Evolutionary conservation across 1,140 invertebrate species (phyloP).

Genomic region (Gerris buenoi): DNA sequence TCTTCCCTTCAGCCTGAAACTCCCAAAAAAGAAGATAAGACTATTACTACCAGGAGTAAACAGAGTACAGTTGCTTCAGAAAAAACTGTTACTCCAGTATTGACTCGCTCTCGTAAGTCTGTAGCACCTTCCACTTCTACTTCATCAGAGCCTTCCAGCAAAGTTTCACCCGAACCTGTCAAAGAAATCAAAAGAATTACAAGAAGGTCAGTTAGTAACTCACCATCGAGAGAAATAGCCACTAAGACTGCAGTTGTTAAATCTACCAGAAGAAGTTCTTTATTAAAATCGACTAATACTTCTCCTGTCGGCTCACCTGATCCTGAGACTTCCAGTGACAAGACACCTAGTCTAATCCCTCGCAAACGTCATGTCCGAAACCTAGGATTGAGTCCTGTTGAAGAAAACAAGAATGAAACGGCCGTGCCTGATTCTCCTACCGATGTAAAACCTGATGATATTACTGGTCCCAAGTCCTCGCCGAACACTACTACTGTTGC

Average conservation of each 20-base stretch:
- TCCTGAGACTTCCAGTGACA: neutral
- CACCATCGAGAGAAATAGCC: neutral
- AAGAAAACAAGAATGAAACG: neutral
- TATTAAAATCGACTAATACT: neutral
- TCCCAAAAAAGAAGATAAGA: neutral
- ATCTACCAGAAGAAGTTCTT: neutral
- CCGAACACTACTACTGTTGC: neutral
- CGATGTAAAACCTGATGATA: neutral
- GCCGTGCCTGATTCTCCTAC: neutral
- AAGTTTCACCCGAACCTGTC: neutral
- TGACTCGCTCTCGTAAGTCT: too few relatives aligned
- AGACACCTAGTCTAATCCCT: neutral
- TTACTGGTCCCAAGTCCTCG: neutral
- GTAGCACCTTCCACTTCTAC: neutral
- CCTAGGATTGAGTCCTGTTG: neutral
- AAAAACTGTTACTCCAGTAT: too few relatives aligned
- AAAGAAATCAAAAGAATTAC: neutral
- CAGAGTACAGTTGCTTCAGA: too few relatives aligned
- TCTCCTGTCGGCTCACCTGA: neutral
- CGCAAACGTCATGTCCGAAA: neutral
- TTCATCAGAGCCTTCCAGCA: neutral
- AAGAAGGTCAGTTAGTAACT: neutral
- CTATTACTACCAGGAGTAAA: too few relatives aligned
- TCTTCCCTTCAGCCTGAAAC: neutral
- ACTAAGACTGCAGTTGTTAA: neutral